Conservation (phyloP, 1,140 invertebrate genomes). For the Zaprionus davidi region DNA sequence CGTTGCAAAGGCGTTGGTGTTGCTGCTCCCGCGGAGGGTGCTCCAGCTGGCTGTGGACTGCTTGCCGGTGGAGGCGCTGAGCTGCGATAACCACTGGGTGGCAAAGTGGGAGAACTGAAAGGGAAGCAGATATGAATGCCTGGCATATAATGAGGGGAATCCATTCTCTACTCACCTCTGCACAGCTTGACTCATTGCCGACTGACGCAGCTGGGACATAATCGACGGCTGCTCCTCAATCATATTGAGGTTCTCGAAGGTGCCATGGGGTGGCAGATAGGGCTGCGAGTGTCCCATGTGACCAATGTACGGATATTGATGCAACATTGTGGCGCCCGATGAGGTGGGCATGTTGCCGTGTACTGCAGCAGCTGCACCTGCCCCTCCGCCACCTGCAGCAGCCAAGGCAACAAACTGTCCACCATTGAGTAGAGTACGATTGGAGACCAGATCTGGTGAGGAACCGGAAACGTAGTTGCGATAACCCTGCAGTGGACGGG, state of each 20-base stretch:
- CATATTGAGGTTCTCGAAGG: slow-evolving; percentile 88
- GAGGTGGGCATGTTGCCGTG: slow-evolving; percentile 67
- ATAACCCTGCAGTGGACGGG: slow-evolving; percentile 84
- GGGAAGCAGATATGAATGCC: not conserved
- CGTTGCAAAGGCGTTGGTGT: slow-evolving; percentile 68
- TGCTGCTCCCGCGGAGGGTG: slow-evolving; percentile 2
- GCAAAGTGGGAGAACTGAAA: slow-evolving; percentile 65
- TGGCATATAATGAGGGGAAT: not conserved
- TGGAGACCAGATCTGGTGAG: slow-evolving; percentile 91
- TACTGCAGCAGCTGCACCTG: slow-evolving; percentile 6
- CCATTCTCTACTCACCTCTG: slow-evolving; percentile 51
- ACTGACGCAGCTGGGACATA: slow-evolving; percentile 78
- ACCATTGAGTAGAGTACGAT: slow-evolving; percentile 86
- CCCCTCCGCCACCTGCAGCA: slow-evolving; percentile 23
- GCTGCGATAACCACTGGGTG: slow-evolving; percentile 71
- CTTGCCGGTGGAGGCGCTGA: slow-evolving; percentile 67
- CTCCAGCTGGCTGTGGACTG: slow-evolving; percentile 56
- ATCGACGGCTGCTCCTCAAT: slow-evolving; percentile 85
- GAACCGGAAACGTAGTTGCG: slow-evolving; percentile 89
- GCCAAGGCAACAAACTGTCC: slow-evolving; percentile 60
- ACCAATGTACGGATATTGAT: slow-evolving; percentile 79
- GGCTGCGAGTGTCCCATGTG: slow-evolving; percentile 85
- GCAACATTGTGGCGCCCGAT: slow-evolving; percentile 75
- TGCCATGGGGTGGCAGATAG: slow-evolving; percentile 87
- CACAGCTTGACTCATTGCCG: slow-evolving; percentile 70